Percentiles rank a stretch among this genome's conserved stretches.
Evolutionary conservation across 2,113 vertebrate species (phyloP).

Genomic region (Eurypyga helias): DNA sequence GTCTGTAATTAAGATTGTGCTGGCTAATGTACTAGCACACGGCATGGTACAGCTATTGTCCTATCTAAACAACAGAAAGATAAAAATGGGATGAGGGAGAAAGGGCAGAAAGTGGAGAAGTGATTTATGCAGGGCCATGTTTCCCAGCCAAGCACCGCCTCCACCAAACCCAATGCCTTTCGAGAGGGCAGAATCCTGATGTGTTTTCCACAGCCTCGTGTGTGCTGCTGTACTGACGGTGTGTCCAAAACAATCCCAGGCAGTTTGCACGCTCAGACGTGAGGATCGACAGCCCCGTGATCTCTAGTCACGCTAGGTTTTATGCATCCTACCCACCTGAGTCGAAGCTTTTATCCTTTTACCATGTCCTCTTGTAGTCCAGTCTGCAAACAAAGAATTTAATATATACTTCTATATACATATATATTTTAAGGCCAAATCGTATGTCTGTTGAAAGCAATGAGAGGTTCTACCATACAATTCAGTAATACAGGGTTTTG

Average conservation of each 20-base stretch:
- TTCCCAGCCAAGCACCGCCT: neutral
- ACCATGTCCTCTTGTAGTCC: neutral
- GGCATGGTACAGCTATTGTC: slow-evolving; percentile 26
- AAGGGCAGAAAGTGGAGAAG: neutral
- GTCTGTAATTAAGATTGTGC: slow-evolving; percentile 69
- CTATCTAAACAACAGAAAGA: slow-evolving; percentile 44
- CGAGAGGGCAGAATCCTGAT: neutral
- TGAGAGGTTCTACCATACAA: neutral
- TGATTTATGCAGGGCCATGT: neutral
- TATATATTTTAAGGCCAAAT: neutral
- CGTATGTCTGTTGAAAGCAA: accelerated
- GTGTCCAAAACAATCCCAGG: accelerated
- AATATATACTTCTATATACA: neutral
- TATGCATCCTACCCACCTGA: neutral
- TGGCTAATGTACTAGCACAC: slow-evolving; percentile 42
- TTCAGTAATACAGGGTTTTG: neutral
- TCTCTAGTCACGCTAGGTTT: accelerated
- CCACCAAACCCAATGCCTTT: neutral
- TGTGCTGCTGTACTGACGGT: accelerated
- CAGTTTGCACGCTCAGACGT: neutral
- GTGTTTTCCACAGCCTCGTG: accelerated
- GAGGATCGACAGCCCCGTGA: accelerated
- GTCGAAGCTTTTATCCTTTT: neutral
- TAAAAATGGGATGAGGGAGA: slow-evolving; percentile 12
- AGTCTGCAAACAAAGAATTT: neutral